Conservation (phyloP, 2,113 vertebrate species). For the Rhizomys pruinosus region DNA sequence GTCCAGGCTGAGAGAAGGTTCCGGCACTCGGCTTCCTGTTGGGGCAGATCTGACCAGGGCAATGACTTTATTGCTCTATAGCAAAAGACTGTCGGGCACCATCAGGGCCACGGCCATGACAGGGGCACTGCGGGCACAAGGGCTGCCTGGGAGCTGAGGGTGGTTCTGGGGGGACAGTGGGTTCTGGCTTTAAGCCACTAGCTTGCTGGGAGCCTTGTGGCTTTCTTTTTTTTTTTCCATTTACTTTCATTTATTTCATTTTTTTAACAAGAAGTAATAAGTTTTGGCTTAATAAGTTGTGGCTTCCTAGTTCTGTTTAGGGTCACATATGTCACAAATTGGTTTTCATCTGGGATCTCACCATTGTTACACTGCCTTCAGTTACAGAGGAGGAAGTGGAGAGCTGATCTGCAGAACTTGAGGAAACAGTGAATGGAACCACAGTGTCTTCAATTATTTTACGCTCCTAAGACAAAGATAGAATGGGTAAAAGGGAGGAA, state of each 20-base stretch:
- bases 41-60: not conserved
- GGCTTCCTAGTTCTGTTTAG: slow-evolving; percentile 8
- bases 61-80: not conserved
- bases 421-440: slow-evolving; percentile 91
- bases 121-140: too few species aligned
- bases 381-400: slow-evolving; percentile 83
- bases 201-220: not conserved
- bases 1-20: not conserved
- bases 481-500: not conserved
- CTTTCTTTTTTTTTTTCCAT: too few species aligned
- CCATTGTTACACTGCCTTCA: slow-evolving; percentile 83
- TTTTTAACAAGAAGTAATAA: too few species aligned
- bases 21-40: fast-evolving
- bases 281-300: too few species aligned
- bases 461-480: slow-evolving; percentile 88
- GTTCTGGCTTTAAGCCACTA: not conserved
- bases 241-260: too few species aligned
- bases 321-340: not conserved
- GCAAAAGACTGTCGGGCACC: not conserved
- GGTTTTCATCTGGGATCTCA: slow-evolving; percentile 66
- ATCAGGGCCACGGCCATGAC: not conserved
- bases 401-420: slow-evolving; percentile 87
- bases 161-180: not conserved
- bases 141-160: fast-evolving
- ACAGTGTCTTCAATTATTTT: slow-evolving; percentile 97